Evolutionary conservation across 1,140 invertebrate species (phyloP), one percentile per base, ranked within the genome.

Genomic region (Lineus longissimus): DNA sequence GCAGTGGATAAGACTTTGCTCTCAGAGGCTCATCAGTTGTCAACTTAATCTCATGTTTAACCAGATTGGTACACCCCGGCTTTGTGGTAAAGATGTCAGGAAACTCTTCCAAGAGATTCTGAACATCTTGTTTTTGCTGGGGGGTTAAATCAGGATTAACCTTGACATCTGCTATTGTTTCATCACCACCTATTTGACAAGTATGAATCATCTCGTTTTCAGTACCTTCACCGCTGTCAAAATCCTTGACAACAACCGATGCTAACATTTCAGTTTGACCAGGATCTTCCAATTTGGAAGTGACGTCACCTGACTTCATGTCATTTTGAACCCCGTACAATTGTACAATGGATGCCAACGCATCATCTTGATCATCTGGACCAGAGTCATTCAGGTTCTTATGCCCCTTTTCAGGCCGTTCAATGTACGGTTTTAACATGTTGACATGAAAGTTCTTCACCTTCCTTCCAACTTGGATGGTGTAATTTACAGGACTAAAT

Each of bases 1-100:
- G 78, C 29, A 83, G 66, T 23, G 74, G 70, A 36, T 65, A 68
- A 15, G 19, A 55, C 55, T 65, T 66, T 4, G 30, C 23, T 40
- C 61, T 23, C 4, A 68, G 19, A 2, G 63, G 61, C 33, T 60
- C 51, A 15, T n/a, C n/a, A 0, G 47, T 40, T 31, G 40, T 61
- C 2, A 63, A 6, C 13, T 47, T 17, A 1, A 69, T 58, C 17
- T 47, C n/a, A 0, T 66, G 64, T 41, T 60, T 55, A 1, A 55
- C 27, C 17, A 63, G 15, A 31, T 47, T 60, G 1, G 64, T 69
- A 43, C n/a, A 40, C 25, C 67, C 67, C 23, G 64, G 67, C n/a
- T 41, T 55, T 25, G 62, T 64, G 33, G 64, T 62, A 0, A 66
- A 47, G n/a, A 63, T 23, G 40, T 58, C 55, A 13, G 17, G 15